Percentiles rank a stretch among this genome's conserved stretches.
Evolutionary conservation across 2,797 vertebrate genomes (phyloP).

Genomic region (Falco cherrug): DNA sequence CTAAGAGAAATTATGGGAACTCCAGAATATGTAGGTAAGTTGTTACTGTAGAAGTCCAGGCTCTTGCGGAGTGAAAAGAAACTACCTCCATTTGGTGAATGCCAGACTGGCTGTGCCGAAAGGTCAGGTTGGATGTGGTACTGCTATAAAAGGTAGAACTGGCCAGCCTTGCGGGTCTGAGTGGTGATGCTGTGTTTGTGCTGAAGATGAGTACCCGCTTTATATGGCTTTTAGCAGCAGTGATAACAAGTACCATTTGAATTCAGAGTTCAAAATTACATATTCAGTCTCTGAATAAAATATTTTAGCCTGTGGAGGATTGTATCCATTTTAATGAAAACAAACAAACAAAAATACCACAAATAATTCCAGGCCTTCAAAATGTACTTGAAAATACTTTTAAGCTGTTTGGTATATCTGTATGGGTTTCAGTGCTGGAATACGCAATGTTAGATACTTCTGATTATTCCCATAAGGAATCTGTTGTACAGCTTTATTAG

Average conservation of each 20-base stretch:
- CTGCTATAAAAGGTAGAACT: background rate
- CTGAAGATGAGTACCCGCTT: background rate
- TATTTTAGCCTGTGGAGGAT: background rate
- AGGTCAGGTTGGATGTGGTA: fast-evolving
- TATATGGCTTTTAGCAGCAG: background rate
- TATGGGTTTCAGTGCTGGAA: background rate
- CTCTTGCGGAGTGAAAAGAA: background rate
- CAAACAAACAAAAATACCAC: background rate
- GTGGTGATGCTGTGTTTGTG: background rate
- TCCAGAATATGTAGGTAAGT: constrained; percentile 93
- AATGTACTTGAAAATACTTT: background rate
- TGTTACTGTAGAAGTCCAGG: background rate
- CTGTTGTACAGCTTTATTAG: background rate
- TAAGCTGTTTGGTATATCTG: background rate
- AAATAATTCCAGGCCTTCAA: background rate
- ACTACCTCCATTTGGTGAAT: background rate
- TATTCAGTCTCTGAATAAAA: background rate
- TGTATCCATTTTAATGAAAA: background rate
- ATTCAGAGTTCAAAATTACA: background rate
- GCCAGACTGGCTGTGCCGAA: background rate
- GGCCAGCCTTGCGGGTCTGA: background rate
- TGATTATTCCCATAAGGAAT: background rate
- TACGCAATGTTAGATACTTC: background rate
- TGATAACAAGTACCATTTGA: background rate
- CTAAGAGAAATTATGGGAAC: constrained; percentile 95